Percentiles rank a stretch among this genome's conserved stretches.
These are phyloP conservation scores for Bombus balteatus DNA, from an alignment of 1,140 invertebrate genomes.

Conservation along the genomic window DNA sequence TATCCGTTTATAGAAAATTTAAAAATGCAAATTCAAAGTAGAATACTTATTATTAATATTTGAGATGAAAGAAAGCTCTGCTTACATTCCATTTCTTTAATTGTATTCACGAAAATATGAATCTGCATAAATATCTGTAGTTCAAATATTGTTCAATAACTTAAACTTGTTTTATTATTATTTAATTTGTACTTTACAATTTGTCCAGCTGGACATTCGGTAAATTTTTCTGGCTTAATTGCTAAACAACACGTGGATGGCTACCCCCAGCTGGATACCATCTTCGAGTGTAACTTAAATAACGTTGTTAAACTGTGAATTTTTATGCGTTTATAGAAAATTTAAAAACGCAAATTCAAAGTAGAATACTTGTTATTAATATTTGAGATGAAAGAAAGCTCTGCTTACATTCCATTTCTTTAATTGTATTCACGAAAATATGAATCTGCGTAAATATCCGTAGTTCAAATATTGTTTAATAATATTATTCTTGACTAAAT, in stretches of 20 bases:
- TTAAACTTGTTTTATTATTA: neutral
- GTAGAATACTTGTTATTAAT: too few species aligned
- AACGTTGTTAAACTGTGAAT: neutral
- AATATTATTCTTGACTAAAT: neutral
- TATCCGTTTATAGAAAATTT: neutral
- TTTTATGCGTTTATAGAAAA: neutral
- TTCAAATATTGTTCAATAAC: neutral
- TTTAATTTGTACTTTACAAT: neutral
- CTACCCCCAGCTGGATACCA: too few species aligned
- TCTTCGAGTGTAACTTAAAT: neutral
- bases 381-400: too few species aligned
- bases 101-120: neutral
- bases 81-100: neutral
- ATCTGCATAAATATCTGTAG: neutral
- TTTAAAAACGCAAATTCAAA: neutral
- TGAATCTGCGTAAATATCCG: neutral
- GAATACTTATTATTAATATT: too few species aligned
- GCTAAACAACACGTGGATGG: too few species aligned
- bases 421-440: neutral
- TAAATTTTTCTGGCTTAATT: too few species aligned
- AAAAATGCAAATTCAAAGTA: neutral
- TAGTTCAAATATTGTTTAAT: neutral
- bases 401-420: neutral
- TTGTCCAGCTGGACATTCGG: too few species aligned
- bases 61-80: too few species aligned